These are phyloP conservation scores for Drosophila diplacantha DNA, from an alignment of 2,888 invertebrate species.

Conservation along the genomic window DNA sequence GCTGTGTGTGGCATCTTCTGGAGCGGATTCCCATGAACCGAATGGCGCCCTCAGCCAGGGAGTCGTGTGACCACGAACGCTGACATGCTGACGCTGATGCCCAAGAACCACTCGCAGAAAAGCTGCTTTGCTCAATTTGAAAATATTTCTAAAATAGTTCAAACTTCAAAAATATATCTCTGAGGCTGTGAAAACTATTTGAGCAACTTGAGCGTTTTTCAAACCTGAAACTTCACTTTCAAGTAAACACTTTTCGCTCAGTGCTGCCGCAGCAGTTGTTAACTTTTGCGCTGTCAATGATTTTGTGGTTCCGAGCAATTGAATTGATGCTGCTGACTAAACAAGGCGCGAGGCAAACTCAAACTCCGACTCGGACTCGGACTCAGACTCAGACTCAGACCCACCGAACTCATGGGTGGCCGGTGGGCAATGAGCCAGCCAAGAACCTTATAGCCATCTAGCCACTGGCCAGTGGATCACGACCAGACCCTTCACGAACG, in stretches of 20 bases:
- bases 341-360: slow-evolving; percentile 35
- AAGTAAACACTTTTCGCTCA: neutral
- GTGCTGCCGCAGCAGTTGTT: slow-evolving; percentile 47
- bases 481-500: slow-evolving; percentile 57
- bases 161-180: fast-evolving
- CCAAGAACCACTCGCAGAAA: slow-evolving; percentile 1
- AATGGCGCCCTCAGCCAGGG: slow-evolving; percentile 58
- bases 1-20: slow-evolving; percentile 67
- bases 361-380: slow-evolving; percentile 3
- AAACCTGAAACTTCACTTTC: neutral
- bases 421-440: slow-evolving; percentile 1
- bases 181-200: neutral
- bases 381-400: neutral
- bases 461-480: slow-evolving; percentile 57
- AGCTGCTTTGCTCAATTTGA: neutral
- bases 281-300: slow-evolving; percentile 63
- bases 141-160: neutral
- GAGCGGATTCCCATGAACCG: slow-evolving; percentile 66
- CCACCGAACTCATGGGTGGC: slow-evolving; percentile 48
- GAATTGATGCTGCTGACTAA: slow-evolving; percentile 52
- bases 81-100: slow-evolving; percentile 61
- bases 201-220: fast-evolving
- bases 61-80: slow-evolving; percentile 60
- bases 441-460: slow-evolving; percentile 1
- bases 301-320: slow-evolving; percentile 67